Conservation (phyloP, 2,113 vertebrate species). For the Rhagologus leucostigma region DNA sequence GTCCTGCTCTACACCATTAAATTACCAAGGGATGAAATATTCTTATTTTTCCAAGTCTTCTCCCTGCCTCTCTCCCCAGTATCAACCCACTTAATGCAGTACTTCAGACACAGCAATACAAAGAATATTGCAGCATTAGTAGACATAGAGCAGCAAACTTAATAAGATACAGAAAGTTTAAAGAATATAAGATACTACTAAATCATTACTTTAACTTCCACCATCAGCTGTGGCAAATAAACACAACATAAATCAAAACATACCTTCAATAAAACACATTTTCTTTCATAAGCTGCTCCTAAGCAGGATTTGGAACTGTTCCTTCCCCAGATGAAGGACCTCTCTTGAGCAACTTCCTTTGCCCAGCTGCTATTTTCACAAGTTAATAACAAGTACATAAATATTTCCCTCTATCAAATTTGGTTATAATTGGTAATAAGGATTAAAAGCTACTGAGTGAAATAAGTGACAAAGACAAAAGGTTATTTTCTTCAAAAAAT, state of each 20-base stretch:
- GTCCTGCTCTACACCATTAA: not conserved
- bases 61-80: rapidly evolving
- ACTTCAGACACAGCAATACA: not conserved
- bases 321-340: not conserved
- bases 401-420: not conserved
- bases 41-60: not conserved
- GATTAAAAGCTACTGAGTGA: not conserved
- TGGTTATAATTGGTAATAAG: not conserved
- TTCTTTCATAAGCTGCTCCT: not conserved
- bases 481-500: not conserved
- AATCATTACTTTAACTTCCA: not conserved
- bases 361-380: not conserved
- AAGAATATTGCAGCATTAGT: not conserved
- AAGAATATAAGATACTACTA: not conserved
- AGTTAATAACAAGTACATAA: not conserved
- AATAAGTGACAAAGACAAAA: not conserved
- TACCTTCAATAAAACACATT: not conserved
- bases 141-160: not conserved
- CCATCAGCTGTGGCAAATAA: not conserved
- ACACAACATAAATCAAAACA: not conserved
- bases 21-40: not conserved
- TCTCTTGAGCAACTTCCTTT: not conserved
- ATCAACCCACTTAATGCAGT: not conserved
- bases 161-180: not conserved
- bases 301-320: not conserved